Base-by-base conservation (phyloP, 2,888 invertebrate genomes). In the Phalera bucephala region DNA sequence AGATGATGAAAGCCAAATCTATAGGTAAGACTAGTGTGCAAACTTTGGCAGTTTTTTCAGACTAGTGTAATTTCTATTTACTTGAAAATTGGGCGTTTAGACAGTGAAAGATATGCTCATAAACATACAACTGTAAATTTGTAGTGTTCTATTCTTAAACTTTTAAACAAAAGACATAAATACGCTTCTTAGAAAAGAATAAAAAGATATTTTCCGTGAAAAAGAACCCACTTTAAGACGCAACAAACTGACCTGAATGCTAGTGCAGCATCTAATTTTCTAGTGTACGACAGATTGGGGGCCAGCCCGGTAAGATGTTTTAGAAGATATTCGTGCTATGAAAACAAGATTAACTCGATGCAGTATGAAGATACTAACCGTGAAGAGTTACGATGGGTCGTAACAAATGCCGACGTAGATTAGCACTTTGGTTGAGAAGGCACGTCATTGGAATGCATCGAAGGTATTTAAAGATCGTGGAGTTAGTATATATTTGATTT, bases 281-380 rank as follows among this genome's bases (percentile, higher is more conserved):
- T 32, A 31, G 26, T 35, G 36, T 25, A 23, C 19, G 36, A 48
- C 39, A 48, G 29, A 48, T 53, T 44, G 44, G 20, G 49, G 20
- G 36, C 44, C 43, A 30, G 33, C 20, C 33, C 11, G 42, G 36
- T 53, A 26, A 32, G 41, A 36, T 38, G 26, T 25, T n/a, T n/a
- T n/a, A n/a, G n/a, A n/a, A n/a, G n/a, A n/a, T 28, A 30, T 23
- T 28, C 36, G 36, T 46, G 30, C 27, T 43, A 43, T 28, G 28
- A 15, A 28, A 28, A 28, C 28, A 28, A 15, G 14, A 28, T 15
- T 7, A 28, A 2, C 15, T 15, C 13, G 4, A 17, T 10, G 39
- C 45, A 39, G 19, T 22, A 32, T 22, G 11, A 31, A 32, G n/a
- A 39, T 31, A 25, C 40, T 45, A 25, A 29, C 23, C 27, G 12